A percentile compares a stretch with the other conserved stretches of the same genome.
These are phyloP conservation scores for Alligator mississippiensis DNA, from an alignment of 2,113 vertebrate species.

Conservation along the genomic window DNA sequence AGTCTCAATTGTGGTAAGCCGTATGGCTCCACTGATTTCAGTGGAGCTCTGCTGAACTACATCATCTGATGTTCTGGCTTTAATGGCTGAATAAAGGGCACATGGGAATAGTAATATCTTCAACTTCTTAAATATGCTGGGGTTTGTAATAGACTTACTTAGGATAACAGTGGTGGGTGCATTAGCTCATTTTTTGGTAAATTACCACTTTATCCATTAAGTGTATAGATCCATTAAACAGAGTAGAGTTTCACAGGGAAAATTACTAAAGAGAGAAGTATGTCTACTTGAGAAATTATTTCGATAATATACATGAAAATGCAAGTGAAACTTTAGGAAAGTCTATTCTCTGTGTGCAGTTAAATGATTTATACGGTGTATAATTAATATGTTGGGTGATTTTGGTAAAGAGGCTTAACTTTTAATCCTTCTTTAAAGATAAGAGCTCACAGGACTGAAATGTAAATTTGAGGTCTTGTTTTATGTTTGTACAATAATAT, in stretches of 20 bases:
- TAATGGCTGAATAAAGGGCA: not conserved
- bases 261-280: slow-evolving; percentile 21
- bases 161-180: not conserved
- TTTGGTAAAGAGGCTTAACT: slow-evolving; percentile 66
- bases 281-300: slow-evolving; percentile 30
- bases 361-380: slow-evolving; percentile 59
- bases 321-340: slow-evolving; percentile 33
- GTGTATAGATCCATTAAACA: not conserved
- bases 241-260: not conserved
- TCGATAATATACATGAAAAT: slow-evolving; percentile 1
- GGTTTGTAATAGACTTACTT: not conserved
- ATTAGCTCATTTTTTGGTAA: not conserved
- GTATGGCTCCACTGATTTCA: not conserved
- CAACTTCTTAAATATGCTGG: accelerated
- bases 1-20: not conserved
- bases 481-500: slow-evolving; percentile 52
- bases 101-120: not conserved
- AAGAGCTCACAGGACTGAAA: slow-evolving; percentile 59
- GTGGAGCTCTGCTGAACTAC: not conserved
- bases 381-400: slow-evolving; percentile 61
- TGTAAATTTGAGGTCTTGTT: slow-evolving; percentile 60
- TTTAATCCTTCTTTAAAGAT: slow-evolving; percentile 68
- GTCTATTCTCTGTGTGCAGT: slow-evolving; percentile 36
- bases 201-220: not conserved
- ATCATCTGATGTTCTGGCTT: not conserved